phyloP scores from a whole-genome alignment of 2,888 invertebrate species.

The Cheilosia variabilis region DNA sequence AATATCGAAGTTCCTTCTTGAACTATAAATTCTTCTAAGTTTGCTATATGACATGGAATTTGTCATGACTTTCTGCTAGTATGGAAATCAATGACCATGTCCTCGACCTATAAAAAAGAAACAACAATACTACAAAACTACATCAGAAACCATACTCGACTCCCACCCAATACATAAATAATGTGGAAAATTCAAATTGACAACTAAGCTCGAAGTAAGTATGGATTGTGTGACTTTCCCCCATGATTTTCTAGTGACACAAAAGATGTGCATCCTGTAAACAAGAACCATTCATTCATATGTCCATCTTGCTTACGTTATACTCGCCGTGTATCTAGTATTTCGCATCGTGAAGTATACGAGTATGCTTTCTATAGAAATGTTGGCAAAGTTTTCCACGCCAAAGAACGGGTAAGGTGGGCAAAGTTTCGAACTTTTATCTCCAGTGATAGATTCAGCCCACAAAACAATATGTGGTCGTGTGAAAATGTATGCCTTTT shows the following conservation, averaged over 20 bases:
- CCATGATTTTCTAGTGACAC: constrained; percentile 63
- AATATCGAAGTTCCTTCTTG: constrained; percentile 69
- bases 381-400: constrained; percentile 43
- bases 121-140: constrained; percentile 1
- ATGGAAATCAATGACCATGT: constrained; percentile 73
- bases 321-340: constrained; percentile 5
- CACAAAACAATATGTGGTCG: constrained; percentile 71
- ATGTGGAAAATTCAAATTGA: constrained; percentile 73
- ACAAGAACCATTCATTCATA: constrained; percentile 72
- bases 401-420: constrained; percentile 42
- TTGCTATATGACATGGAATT: constrained; percentile 71
- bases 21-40: constrained; percentile 67
- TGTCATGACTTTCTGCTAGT: constrained; percentile 64
- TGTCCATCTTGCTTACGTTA: constrained; percentile 56
- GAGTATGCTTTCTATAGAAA: constrained; percentile 20
- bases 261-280: constrained; percentile 71
- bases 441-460: constrained; percentile 61
- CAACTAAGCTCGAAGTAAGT: constrained; percentile 71
- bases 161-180: constrained; percentile 61
- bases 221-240: constrained; percentile 60
- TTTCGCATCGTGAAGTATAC: constrained; percentile 3
- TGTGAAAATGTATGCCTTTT: constrained; percentile 73
- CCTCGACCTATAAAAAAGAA: constrained; percentile 57
- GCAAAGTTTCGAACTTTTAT: constrained; percentile 61
- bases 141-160: constrained; percentile 9